Conservation (phyloP, 1,140 invertebrate species). For the Paraescarpia echinospica region DNA sequence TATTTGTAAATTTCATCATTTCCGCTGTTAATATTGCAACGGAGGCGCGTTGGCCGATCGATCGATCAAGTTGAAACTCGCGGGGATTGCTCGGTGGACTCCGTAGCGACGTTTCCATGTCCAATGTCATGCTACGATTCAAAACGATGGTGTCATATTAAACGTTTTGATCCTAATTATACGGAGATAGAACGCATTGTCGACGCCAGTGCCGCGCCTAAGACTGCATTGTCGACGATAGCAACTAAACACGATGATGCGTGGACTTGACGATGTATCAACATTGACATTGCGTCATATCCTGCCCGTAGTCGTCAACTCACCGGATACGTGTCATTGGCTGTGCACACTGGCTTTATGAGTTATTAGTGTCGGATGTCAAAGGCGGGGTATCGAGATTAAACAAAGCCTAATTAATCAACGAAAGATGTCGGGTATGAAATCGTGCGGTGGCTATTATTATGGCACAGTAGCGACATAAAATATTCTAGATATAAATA, state of each 20-base stretch:
- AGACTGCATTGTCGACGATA: background rate
- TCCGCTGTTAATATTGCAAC: background rate
- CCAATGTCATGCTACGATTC: background rate
- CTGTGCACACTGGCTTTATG: background rate
- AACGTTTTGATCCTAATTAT: background rate
- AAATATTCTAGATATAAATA: too few species aligned
- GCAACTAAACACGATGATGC: background rate
- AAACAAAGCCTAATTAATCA: background rate
- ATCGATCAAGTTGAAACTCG: background rate
- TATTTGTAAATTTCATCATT: background rate
- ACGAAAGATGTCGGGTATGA: too few species aligned
- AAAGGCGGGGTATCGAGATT: background rate
- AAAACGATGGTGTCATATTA: background rate
- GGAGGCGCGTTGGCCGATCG: background rate
- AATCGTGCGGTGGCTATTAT: too few species aligned
- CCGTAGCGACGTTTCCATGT: background rate
- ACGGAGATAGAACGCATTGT: background rate
- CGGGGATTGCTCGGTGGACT: background rate
- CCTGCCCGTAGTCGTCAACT: background rate
- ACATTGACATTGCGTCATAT: background rate
- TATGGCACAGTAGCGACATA: too few species aligned
- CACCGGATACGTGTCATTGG: background rate
- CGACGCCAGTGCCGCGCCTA: background rate
- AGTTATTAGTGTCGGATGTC: background rate
- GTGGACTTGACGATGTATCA: background rate